Evolutionary conservation across 2,113 vertebrate genomes (phyloP).

Genomic region (Laterallus jamaicensis): DNA sequence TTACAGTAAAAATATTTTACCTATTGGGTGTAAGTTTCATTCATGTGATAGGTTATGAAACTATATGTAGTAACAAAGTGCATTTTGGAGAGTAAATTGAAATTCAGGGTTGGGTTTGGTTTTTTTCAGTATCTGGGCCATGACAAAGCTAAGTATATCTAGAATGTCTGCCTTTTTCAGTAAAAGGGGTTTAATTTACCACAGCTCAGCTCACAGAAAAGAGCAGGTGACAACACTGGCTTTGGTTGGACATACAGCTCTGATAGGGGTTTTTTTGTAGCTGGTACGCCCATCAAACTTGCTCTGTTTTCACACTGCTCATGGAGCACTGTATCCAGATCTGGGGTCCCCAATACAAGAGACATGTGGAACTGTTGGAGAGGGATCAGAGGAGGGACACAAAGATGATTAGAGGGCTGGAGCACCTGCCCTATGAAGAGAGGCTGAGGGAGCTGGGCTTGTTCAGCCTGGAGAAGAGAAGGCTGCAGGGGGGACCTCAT

Average conservation of each 20-base stretch:
- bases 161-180: neutral
- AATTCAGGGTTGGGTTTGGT: neutral
- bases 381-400: too few relatives aligned
- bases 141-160: neutral
- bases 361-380: too few relatives aligned
- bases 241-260: neutral
- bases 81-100: neutral
- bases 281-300: neutral
- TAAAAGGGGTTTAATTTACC: neutral
- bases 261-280: neutral
- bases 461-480: too few relatives aligned
- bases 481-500: too few relatives aligned
- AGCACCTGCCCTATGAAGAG: too few relatives aligned
- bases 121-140: accelerated
- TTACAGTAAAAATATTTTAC: neutral
- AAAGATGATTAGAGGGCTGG: too few relatives aligned
- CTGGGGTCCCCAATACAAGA: too few relatives aligned
- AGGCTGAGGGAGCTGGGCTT: too few relatives aligned
- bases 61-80: neutral
- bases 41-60: neutral
- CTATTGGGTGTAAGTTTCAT: neutral
- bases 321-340: neutral
- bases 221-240: neutral
- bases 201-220: neutral
- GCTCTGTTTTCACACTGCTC: neutral